Conservation (phyloP, 2,888 invertebrate genomes). For the Panopea generosa region DNA sequence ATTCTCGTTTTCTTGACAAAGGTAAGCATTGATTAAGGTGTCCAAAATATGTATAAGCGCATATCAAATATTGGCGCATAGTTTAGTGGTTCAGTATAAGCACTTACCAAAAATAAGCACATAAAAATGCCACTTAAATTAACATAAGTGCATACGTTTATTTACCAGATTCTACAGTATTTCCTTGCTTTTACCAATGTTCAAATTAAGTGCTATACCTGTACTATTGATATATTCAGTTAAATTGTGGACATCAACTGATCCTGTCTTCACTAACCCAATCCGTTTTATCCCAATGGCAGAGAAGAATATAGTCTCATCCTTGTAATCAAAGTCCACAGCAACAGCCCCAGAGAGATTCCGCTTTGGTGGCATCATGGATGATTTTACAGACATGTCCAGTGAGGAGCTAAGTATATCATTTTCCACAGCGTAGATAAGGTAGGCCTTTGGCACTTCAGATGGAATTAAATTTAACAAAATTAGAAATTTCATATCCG, state of each 20-base stretch:
- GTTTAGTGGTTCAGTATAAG: no score
- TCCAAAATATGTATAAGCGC: no score
- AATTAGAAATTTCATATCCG: no score
- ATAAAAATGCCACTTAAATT: no score
- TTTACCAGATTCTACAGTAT: no score
- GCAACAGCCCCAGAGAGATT: conserved; percentile 91
- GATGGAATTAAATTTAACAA: no score
- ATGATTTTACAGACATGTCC: conserved; percentile 88
- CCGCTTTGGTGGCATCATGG: conserved; percentile 92
- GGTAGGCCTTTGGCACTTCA: conserved; percentile 91
- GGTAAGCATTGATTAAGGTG: no score
- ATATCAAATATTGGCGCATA: no score
- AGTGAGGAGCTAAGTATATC: conserved; percentile 96
- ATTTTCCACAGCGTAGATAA: conserved; percentile 97
- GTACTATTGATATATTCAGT: conserved; percentile 21
- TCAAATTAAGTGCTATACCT: not conserved
- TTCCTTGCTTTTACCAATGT: no score
- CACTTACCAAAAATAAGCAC: no score
- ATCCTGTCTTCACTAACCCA: conserved; percentile 17
- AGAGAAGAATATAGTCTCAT: conserved; percentile 93
- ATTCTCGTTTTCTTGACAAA: no score
- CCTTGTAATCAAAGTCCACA: conserved; percentile 96
- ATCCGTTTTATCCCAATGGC: conserved; percentile 73
- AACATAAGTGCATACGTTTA: no score
- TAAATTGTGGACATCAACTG: conserved; percentile 19